A percentile compares a stretch with the other conserved stretches of the same genome.
Evolutionary conservation across 2,797 vertebrate genomes (phyloP).

Genomic region (Dermochelys coriacea): DNA sequence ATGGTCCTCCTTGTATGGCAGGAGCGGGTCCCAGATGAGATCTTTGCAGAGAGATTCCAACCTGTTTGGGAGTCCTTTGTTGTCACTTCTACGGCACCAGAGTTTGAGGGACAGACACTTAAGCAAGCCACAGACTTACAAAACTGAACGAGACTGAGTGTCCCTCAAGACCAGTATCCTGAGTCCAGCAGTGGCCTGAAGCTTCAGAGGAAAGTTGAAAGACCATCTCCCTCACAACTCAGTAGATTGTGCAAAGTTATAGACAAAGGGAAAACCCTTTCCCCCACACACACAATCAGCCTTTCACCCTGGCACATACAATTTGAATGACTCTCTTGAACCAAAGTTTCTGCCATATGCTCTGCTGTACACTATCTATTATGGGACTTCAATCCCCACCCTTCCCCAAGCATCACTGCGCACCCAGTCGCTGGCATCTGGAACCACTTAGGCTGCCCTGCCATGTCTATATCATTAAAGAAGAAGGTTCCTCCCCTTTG

Average conservation of each 20-base stretch:
- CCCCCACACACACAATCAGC: accelerated
- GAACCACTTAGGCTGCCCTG: accelerated
- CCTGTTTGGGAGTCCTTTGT: background rate
- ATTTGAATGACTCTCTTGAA: accelerated
- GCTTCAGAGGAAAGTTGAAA: background rate
- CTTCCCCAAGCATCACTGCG: background rate
- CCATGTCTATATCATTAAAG: background rate
- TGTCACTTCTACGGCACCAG: background rate
- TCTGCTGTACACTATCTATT: accelerated
- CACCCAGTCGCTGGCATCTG: background rate
- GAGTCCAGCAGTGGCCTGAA: background rate
- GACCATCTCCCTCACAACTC: accelerated
- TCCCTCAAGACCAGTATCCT: accelerated
- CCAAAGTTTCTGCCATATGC: background rate
- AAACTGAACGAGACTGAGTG: accelerated
- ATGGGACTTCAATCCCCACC: background rate
- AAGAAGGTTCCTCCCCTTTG: background rate
- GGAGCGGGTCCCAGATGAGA: accelerated
- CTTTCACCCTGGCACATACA: accelerated
- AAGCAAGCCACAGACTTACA: accelerated
- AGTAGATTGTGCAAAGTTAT: accelerated
- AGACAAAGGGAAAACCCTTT: accelerated
- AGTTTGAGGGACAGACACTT: no score
- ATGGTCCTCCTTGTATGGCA: accelerated
- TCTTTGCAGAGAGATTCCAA: background rate